These are phyloP conservation scores for Parelbella ahira DNA, from an alignment of 2,888 invertebrate genomes.

Conservation along the genomic window DNA sequence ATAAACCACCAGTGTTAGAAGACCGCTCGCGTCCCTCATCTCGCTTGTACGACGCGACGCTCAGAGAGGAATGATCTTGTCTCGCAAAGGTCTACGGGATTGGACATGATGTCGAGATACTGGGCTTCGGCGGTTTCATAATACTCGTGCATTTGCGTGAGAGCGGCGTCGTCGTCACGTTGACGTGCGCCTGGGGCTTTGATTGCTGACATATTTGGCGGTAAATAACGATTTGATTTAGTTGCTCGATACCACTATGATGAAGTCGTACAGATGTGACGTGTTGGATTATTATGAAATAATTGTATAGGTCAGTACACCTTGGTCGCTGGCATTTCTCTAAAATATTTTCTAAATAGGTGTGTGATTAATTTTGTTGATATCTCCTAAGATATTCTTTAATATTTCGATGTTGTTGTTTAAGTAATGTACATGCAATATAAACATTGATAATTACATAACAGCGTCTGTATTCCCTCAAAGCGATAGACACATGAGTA, in stretches of 20 bases:
- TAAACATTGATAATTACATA: too few species aligned
- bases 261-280: slow-evolving; percentile 7
- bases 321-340: too few species aligned
- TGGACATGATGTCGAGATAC: slow-evolving; percentile 39
- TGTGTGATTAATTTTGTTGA: too few species aligned
- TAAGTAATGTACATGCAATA: too few species aligned
- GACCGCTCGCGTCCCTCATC: slow-evolving; percentile 37
- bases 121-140: slow-evolving; percentile 53
- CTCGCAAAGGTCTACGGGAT: slow-evolving; percentile 38
- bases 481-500: too few species aligned
- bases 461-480: too few species aligned
- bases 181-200: slow-evolving; percentile 47
- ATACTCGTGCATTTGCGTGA: slow-evolving; percentile 61
- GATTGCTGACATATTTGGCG: slow-evolving; percentile 32
- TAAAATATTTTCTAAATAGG: too few species aligned
- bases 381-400: too few species aligned
- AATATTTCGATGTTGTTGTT: too few species aligned
- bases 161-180: slow-evolving; percentile 43
- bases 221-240: slow-evolving; percentile 23
- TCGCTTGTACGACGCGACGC: slow-evolving; percentile 28
- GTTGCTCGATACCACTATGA: slow-evolving; percentile 18
- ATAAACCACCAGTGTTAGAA: slow-evolving; percentile 43
- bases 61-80: slow-evolving; percentile 28
- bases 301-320: too few species aligned
- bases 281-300: too few species aligned